Base-by-base conservation (phyloP, 2,113 vertebrate genomes). In the Megalops atlanticus region DNA sequence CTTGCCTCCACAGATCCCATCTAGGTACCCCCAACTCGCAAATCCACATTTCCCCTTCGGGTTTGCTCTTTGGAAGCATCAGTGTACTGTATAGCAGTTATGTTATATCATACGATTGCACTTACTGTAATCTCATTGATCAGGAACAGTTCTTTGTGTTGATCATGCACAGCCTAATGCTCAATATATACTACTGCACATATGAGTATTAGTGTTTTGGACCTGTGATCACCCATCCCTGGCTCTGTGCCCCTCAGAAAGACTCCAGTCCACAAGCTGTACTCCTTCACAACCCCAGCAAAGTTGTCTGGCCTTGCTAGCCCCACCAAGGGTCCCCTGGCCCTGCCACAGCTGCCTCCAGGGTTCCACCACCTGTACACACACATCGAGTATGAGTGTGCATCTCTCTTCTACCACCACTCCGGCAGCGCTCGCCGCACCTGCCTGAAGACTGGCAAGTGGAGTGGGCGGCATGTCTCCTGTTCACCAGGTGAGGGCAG, bases 401-500 rank as follows among this genome's bases (percentile, higher is more conserved):
- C 92, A 5, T 99, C 98, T 5, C 93, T 92, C 0, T 98, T 95
- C 91, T 99, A 99, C 89, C 95, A 94, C 4, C 97, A 97, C 84
- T 90, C 95, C 49, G 97, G 98, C 54, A 99, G 98, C 88, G 89
- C 95, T 83, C 94, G 96, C 4, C 96, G 98, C 82, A 99, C 97
- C 0, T 99, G 98, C 87, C 92, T 99, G 52, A 96, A 96, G 90
- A 98, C 96, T 0, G 98, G 97, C 4, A 99, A 97, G 88, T 99
- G 98, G 98, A 99, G 98, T 39, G 98, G 98, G 31, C 95, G 95
- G 73, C 96, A 97, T 78, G 96, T 98, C 14, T 95, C 97, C 73
- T 99, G 98, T 78, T 90, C 96, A 82, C 97, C 98, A 88, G 96
- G 98, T 99, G 95, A 96, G 95, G 87, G 87, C 89, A 88, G 90